These are phyloP conservation scores for Euwallacea similis DNA, from an alignment of 1,140 invertebrate genomes.

Conservation along the genomic window DNA sequence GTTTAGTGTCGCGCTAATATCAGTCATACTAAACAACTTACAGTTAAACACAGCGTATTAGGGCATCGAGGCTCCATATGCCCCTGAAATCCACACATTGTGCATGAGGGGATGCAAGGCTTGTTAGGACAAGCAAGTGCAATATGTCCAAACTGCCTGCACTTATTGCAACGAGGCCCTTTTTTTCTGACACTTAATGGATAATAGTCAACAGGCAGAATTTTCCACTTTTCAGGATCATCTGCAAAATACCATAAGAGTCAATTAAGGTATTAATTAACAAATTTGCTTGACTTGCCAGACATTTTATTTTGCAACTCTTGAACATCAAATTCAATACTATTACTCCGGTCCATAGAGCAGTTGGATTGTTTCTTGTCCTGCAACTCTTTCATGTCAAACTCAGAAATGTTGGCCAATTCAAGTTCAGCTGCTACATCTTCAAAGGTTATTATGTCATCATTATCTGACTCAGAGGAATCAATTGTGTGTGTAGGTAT, in stretches of 20 bases:
- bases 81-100: constrained; percentile 63
- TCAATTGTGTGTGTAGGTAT: constrained; percentile 23
- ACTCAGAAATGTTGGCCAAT: constrained; percentile 15
- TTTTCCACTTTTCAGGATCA: constrained; percentile 57
- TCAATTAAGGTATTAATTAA: too few relatives aligned
- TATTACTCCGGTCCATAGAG: background rate
- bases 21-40: constrained; percentile 50
- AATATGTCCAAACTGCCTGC: constrained; percentile 60
- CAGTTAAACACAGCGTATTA: constrained; percentile 66
- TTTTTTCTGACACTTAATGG: constrained; percentile 16
- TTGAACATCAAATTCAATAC: constrained; percentile 20
- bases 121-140: constrained; percentile 58
- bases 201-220: constrained; percentile 53
- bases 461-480: constrained; percentile 31
- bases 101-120: constrained; percentile 56
- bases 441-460: constrained; percentile 10
- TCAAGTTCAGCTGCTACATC: background rate
- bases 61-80: constrained; percentile 66
- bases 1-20: constrained; percentile 3
- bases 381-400: too few relatives aligned
- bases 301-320: constrained; percentile 25
- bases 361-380: too few relatives aligned
- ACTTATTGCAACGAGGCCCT: constrained; percentile 58
- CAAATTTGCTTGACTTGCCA: constrained; percentile 11
- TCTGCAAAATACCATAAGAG: constrained; percentile 39